Percentiles rank a stretch among this genome's conserved stretches.
Evolutionary conservation across 2,888 invertebrate species (phyloP).

Genomic region (Pyrrhosoma nymphula): DNA sequence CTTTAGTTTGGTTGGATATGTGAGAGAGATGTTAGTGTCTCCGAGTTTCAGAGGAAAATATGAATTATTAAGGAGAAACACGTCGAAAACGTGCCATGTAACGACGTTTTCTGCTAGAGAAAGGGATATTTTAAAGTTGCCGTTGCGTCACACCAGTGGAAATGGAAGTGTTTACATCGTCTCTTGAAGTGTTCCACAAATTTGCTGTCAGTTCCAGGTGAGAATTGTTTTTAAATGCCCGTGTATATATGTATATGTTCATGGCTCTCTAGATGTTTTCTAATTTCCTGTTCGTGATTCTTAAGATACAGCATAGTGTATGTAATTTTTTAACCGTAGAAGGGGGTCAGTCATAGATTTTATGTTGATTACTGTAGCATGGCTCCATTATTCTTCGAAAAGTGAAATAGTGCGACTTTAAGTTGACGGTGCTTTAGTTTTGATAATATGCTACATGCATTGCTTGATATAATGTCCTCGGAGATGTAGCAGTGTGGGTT

Average conservation of each 20-base stretch:
- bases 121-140: conserved; percentile 77
- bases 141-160: conserved; percentile 76
- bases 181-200: conserved; percentile 83
- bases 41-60: conserved; percentile 75
- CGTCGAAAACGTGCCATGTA: neutral
- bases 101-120: conserved; percentile 57
- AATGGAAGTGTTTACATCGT: conserved; percentile 89
- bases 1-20: conserved; percentile 91
- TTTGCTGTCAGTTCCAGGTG: conserved; percentile 83
- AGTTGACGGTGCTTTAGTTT: neutral
- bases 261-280: neutral
- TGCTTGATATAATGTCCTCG: too few species aligned
- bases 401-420: neutral
- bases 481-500: too few species aligned
- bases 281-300: neutral
- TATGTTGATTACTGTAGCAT: conserved; percentile 58
- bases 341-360: neutral
- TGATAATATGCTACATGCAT: too few species aligned
- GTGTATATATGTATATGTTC: neutral
- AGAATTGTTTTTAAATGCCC: conserved; percentile 74
- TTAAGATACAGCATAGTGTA: neutral
- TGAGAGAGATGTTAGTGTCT: conserved; percentile 80
- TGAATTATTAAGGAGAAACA: conserved; percentile 33
- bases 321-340: neutral
- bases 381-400: conserved; percentile 10